Evolutionary conservation across 35 echinoderm and acorn worm genomes (phyloP), one percentile per base, ranked within the genome.

Genomic region (Heliocidaris erythrogramma): DNA sequence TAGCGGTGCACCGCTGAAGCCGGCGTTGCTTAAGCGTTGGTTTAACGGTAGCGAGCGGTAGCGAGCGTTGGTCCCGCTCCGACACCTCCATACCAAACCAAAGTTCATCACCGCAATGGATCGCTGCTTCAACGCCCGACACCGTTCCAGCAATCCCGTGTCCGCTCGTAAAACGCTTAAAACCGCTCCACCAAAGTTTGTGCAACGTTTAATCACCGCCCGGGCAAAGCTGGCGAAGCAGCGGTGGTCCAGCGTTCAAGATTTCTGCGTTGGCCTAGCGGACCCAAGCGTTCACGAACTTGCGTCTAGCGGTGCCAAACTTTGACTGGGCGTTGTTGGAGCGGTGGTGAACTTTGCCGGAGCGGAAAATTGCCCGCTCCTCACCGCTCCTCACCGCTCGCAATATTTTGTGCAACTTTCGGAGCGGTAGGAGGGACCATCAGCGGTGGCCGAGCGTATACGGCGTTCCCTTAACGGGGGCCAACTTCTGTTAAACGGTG

Each of bases 1-100:
- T 89, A 47, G 87, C 87, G 87, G 87, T 89, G 87, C 87, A 89
- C 87, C 87, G 87, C 87, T 89, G 87, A 89, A 89, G 87, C 87
- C 87, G 32, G 87, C 87, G 87, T 89, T 35, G 87, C 87, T 89
- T 89, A 47, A 89, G 87, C 87, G 31, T 47, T 89, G 87, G 87
- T 89, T 89, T 89, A 89, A 89, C 87, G 87, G 31, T 8, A 42
- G 31, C 87, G 87, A 89, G 87, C 87, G 87, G 87, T 89, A 32
- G 87, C 31, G 87, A 89, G 87, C 87, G 87, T 89, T 89, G 87
- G 87, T 89, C 0, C 3, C 0, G 35, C 35, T 42, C 35, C 35
- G 35, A 88, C 32, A 42, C 32, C 32, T 90, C 88, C 88, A 90
- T 90, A 90, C 24, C 88, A 88, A 88, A 88, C 86, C n/a, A 88